These are phyloP conservation scores for Apamea monoglypha DNA, from an alignment of 2,888 invertebrate species.

Conservation along the genomic window DNA sequence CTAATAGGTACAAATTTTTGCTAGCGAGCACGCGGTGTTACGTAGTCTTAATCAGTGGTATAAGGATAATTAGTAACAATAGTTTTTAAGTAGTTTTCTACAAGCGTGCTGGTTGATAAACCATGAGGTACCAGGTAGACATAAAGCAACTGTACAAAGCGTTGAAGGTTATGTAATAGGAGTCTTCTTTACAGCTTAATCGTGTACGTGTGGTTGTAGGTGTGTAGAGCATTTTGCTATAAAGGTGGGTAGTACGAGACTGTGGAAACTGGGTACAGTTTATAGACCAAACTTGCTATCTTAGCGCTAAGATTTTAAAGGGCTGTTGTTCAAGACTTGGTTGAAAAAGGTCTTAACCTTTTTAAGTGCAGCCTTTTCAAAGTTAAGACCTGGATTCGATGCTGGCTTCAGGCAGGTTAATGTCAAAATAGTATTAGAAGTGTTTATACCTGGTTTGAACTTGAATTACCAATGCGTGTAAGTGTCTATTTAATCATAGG, in stretches of 20 bases:
- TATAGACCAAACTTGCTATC: slow-evolving; percentile 19
- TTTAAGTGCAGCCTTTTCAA: neutral
- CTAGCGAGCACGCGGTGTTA: slow-evolving; percentile 47
- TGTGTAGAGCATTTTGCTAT: slow-evolving; percentile 54
- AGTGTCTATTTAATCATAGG: slow-evolving; percentile 6
- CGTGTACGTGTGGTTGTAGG: slow-evolving; percentile 55
- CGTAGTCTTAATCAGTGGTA: slow-evolving; percentile 51
- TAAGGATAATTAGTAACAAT: slow-evolving; percentile 57
- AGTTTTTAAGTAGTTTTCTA: slow-evolving; percentile 56
- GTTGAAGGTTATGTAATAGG: slow-evolving; percentile 71
- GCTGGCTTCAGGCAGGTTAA: neutral
- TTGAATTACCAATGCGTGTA: slow-evolving; percentile 9
- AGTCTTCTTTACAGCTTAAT: slow-evolving; percentile 64
- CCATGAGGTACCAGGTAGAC: slow-evolving; percentile 53
- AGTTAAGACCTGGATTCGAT: neutral
- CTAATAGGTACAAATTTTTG: neutral
- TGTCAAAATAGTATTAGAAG: neutral
- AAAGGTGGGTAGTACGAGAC: slow-evolving; percentile 34
- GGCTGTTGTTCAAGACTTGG: neutral
- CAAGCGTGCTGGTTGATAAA: slow-evolving; percentile 52
- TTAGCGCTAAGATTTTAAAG: slow-evolving; percentile 18
- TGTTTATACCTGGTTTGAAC: slow-evolving; percentile 1
- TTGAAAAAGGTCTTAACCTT: no score
- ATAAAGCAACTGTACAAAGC: slow-evolving; percentile 60
- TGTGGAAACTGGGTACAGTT: slow-evolving; percentile 23